A percentile compares a stretch with the other conserved stretches of the same genome.
Evolutionary conservation across 2,797 vertebrate genomes (phyloP).

Genomic region (Taeniopygia guttata): DNA sequence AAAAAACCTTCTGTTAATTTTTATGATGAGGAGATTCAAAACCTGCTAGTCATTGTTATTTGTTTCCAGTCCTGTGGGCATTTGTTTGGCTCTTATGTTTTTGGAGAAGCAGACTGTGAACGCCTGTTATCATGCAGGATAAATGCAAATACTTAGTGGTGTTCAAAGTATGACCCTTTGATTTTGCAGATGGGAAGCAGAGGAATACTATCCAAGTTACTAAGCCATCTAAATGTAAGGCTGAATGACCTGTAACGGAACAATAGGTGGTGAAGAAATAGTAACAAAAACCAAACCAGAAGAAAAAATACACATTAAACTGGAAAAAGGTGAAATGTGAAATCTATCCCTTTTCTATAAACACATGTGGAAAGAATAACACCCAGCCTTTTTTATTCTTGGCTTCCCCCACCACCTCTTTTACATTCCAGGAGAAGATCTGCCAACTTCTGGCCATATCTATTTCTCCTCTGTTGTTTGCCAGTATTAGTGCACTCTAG

Average conservation of each 20-base stretch:
- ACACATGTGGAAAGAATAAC: constrained; percentile 67
- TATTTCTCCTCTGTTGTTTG: constrained; percentile 31
- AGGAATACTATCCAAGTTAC: not conserved
- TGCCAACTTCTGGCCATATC: constrained; percentile 26
- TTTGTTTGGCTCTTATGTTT: not conserved
- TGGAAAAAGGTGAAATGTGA: constrained; percentile 48
- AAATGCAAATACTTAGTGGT: not conserved
- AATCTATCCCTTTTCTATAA: constrained; percentile 51
- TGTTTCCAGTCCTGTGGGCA: not conserved
- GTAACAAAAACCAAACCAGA: constrained; percentile 6
- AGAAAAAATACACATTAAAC: constrained; percentile 35
- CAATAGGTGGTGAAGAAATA: constrained; percentile 2
- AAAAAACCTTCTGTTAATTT: not conserved
- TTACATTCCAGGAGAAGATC: constrained; percentile 43
- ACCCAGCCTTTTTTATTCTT: constrained; percentile 42
- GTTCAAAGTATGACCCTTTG: not conserved
- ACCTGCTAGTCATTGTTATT: not conserved
- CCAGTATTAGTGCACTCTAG: constrained; percentile 19
- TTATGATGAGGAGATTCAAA: not conserved
- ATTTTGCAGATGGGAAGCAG: not conserved
- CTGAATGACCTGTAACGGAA: not conserved
- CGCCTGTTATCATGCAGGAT: not conserved
- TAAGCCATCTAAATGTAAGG: not conserved
- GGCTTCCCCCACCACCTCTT: not conserved
- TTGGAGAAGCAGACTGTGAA: not conserved